Base-by-base conservation (phyloP, 1,140 invertebrate species). In the Drosophila subpulchrella region DNA sequence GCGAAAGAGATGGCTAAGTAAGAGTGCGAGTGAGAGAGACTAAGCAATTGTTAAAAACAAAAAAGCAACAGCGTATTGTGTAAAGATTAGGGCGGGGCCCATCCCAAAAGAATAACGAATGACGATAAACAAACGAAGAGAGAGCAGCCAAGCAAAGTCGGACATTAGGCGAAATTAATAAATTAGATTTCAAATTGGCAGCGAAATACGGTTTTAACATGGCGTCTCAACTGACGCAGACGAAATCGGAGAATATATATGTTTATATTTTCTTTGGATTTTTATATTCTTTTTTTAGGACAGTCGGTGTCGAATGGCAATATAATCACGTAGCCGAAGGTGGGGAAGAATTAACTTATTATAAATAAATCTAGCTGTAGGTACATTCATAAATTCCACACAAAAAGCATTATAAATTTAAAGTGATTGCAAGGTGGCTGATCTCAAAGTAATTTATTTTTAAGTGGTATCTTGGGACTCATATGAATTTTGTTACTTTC, bases 131-230 rank as follows among this genome's bases (percentile, higher is more conserved):
- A 58, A 51, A 6, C 17, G 39, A 51, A 47, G 61, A 67, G 58
- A 44, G 50, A 58, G 73, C 70, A 53, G 63, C 79, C 55, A 77
- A 78, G 66, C 68, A 60, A 72, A 62, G 48, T 38, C 60, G 55
- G 61, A 77, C 75, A 75, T 84, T 84, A 80, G 83, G 65, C 72
- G 65, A 74, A 78, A 84, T 88, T 84, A 84, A 89, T 88, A 86
- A 86, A 86, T 86, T 85, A 77, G 75, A 82, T 72, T 76, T 39
- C 15, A 39, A 56, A 63, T 76, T 56, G 77, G 47, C 24, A 59
- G 59, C 44, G 24, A 72, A 44, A 58, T 53, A 48, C 65, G 51
- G 61, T 62, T 76, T 51, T 63, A 66, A 24, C 57, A 56, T 51
- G 53, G 62, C 56, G 60, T 50, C 51, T 38, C 55, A 34, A 59